A percentile compares a stretch with the other conserved stretches of the same genome.
Evolutionary conservation across 1,140 invertebrate genomes (phyloP).

Genomic region (Neodiprion pinetum): DNA sequence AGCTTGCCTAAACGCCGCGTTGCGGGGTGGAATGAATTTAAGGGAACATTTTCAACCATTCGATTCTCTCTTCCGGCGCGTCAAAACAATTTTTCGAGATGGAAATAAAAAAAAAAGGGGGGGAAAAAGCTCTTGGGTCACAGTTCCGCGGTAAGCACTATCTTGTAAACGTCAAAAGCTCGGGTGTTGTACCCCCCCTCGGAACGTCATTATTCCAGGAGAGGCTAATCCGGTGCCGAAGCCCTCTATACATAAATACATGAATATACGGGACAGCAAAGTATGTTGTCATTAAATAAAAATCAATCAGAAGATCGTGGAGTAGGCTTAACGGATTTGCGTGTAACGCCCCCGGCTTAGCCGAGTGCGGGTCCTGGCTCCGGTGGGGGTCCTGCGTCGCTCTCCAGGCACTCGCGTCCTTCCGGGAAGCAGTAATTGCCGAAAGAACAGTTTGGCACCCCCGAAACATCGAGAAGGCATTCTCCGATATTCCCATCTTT

Average conservation of each 20-base stretch:
- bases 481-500: no score
- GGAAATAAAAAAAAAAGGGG: background rate
- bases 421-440: conserved; percentile 24
- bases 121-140: no score
- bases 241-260: conserved; percentile 51
- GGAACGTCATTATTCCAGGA: conserved; percentile 44
- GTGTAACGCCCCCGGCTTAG: conserved; percentile 55
- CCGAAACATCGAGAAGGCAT: no score
- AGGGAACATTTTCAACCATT: background rate
- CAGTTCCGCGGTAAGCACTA: background rate
- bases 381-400: conserved; percentile 32
- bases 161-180: background rate
- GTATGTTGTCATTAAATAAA: conserved; percentile 63
- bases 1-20: background rate
- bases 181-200: background rate
- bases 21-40: conserved; percentile 26
- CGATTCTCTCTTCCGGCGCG: no score
- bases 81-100: background rate
- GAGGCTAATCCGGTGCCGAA: conserved; percentile 44
- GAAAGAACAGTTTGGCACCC: conserved; percentile 16
- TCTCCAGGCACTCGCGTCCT: conserved; percentile 26
- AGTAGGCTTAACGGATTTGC: conserved; percentile 63
- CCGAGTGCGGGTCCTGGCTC: background rate
- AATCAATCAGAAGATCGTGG: conserved; percentile 62
- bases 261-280: conserved; percentile 49